A percentile compares a stretch with the other conserved stretches of the same genome.
Conservation (phyloP, 2,113 vertebrate genomes). For the Ia io region DNA sequence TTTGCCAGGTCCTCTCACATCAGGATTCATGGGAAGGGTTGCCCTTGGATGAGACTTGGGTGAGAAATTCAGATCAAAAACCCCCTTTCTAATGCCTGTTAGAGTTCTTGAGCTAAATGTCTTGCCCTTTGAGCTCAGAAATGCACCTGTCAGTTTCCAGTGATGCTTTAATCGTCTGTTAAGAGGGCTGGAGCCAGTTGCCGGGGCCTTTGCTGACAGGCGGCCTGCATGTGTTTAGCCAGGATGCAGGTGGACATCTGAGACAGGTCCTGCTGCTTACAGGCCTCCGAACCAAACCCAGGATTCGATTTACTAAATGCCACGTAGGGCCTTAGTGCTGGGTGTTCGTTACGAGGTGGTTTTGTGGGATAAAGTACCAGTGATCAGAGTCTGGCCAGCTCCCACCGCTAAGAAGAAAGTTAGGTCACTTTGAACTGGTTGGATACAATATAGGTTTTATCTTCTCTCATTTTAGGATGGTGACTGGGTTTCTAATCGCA, state of each 20-base stretch:
- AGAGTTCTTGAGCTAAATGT: background rate
- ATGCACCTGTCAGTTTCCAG: background rate
- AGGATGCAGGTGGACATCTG: background rate
- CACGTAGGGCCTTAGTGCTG: background rate
- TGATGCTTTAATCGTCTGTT: background rate
- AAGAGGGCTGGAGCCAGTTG: background rate
- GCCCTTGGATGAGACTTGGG: slow-evolving; percentile 20
- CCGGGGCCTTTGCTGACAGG: background rate
- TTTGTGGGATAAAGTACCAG: background rate
- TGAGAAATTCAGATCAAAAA: slow-evolving; percentile 55
- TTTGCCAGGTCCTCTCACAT: slow-evolving; percentile 33
- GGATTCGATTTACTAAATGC: background rate
- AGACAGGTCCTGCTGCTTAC: background rate
- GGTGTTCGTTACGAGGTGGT: background rate
- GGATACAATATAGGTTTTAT: slow-evolving; percentile 6
- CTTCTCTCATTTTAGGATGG: background rate
- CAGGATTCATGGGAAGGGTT: slow-evolving; percentile 41
- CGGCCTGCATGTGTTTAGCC: background rate
- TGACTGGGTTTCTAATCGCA: background rate
- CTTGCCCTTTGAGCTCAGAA: slow-evolving; percentile 45
- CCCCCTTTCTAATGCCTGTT: background rate
- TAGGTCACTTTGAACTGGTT: slow-evolving; percentile 1
- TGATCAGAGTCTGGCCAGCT: background rate
- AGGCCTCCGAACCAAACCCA: background rate
- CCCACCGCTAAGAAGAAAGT: slow-evolving; percentile 26